phyloP scores from a whole-genome alignment of 2,888 invertebrate species.

The Rhyacophila evoluta region DNA sequence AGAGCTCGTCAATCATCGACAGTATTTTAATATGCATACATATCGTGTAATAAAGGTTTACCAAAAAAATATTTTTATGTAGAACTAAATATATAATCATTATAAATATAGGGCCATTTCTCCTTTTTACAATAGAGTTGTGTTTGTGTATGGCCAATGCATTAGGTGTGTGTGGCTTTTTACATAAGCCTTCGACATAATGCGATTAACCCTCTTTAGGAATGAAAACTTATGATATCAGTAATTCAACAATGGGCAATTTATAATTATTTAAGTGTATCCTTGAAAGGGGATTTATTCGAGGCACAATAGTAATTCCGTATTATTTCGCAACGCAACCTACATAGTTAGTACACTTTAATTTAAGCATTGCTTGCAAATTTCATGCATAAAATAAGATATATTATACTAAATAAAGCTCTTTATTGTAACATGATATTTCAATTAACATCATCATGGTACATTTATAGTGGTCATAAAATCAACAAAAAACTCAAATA shows the following conservation, averaged over 20 bases:
- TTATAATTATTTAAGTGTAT: conserved; percentile 19
- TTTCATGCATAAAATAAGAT: neutral
- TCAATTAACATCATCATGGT: too few relatives aligned
- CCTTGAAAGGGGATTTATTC: conserved; percentile 10
- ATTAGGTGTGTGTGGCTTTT: neutral
- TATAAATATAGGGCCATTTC: too few relatives aligned
- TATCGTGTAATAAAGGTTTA: too few relatives aligned
- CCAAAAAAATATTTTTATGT: too few relatives aligned
- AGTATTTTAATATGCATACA: too few relatives aligned
- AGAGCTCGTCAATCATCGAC: too few relatives aligned
- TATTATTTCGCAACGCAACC: conserved; percentile 23
- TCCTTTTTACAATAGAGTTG: neutral
- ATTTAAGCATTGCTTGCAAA: neutral
- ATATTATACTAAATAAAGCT: too few relatives aligned
- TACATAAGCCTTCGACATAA: conserved; percentile 22
- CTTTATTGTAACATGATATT: too few relatives aligned
- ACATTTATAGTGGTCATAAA: too few relatives aligned
- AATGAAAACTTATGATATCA: conserved; percentile 11
- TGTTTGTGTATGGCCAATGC: neutral
- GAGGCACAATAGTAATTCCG: neutral
- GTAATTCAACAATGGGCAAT: conserved; percentile 16
- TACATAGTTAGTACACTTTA: neutral
- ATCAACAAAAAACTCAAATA: too few relatives aligned
- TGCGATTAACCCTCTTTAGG: conserved; percentile 19
- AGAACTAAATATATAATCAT: too few relatives aligned